Evolutionary conservation across 2,113 vertebrate species (phyloP).

Genomic region (Kryptolebias marmoratus): DNA sequence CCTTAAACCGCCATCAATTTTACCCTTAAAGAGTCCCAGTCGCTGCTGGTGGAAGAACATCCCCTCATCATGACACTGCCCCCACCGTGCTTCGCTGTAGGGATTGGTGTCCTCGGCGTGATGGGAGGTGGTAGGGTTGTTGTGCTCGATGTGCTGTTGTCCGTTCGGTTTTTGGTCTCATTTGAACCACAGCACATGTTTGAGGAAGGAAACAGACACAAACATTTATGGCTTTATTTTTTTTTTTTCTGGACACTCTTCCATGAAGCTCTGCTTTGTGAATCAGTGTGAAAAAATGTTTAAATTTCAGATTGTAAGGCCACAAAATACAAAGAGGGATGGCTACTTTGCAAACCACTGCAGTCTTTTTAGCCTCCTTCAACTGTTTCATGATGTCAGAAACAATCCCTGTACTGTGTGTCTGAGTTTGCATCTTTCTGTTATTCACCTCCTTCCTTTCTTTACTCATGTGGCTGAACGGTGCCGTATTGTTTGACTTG

Average conservation of each 20-base stretch:
- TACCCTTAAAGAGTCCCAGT: not conserved
- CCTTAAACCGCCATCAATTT: not conserved
- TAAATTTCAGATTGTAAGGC: not conserved
- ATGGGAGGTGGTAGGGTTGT: not conserved
- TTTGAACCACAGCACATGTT: too few relatives aligned
- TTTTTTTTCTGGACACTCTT: too few relatives aligned
- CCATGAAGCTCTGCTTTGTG: not conserved
- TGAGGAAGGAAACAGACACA: too few relatives aligned
- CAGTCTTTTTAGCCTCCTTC: not conserved
- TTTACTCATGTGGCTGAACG: not conserved
- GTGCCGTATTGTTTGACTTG: conserved; percentile 3
- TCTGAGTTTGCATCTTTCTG: not conserved
- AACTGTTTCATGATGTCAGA: not conserved
- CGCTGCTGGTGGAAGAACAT: not conserved
- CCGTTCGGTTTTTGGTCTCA: too few relatives aligned
- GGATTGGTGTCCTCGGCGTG: not conserved
- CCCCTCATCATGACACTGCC: not conserved
- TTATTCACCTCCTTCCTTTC: not conserved
- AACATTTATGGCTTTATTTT: too few relatives aligned
- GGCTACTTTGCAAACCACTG: too few relatives aligned
- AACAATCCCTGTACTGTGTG: conserved; percentile 2
- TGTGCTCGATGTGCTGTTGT: too few relatives aligned
- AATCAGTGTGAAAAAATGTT: too few relatives aligned
- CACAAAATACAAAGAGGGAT: too few relatives aligned
- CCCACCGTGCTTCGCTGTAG: not conserved